A percentile compares a stretch with the other conserved stretches of the same genome.
phyloP scores from a whole-genome alignment of 1,140 invertebrate species.

The Heliconius hermathena region DNA sequence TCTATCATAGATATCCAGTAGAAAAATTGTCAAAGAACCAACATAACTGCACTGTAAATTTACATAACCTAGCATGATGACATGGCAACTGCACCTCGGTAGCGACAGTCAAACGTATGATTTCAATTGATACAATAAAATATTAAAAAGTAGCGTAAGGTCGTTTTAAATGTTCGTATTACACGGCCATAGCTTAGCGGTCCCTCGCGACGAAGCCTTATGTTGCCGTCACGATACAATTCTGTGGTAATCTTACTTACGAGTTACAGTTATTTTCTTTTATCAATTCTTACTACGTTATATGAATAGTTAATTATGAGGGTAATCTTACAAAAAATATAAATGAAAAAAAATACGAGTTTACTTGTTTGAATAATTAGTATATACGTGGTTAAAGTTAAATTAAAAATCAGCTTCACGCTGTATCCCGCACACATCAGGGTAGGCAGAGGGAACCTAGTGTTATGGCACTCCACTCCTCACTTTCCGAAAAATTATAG shows the following conservation, averaged over 20 bases:
- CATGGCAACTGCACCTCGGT: not conserved
- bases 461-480: no score
- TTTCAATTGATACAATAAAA: conserved; percentile 1
- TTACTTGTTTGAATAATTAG: not conserved
- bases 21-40: no score
- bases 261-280: conserved; percentile 7
- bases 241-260: conserved; percentile 25
- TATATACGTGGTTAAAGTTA: no score
- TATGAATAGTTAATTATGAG: not conserved
- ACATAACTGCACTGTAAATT: not conserved
- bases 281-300: not conserved
- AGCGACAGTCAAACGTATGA: not conserved
- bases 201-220: conserved; percentile 24
- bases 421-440: no score
- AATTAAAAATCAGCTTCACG: no score
- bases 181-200: conserved; percentile 1
- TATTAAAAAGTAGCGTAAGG: conserved; percentile 5
- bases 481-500: no score
- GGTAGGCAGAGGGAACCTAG: no score
- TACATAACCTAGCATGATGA: not conserved
- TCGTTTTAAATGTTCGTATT: not conserved
- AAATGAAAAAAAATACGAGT: not conserved
- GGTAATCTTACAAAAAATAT: not conserved
- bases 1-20: no score
- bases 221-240: conserved; percentile 24